A percentile compares a stretch with the other conserved stretches of the same genome.
Conservation (phyloP, 2,113 vertebrate species). For the Ptilorrhoa leucosticta region DNA sequence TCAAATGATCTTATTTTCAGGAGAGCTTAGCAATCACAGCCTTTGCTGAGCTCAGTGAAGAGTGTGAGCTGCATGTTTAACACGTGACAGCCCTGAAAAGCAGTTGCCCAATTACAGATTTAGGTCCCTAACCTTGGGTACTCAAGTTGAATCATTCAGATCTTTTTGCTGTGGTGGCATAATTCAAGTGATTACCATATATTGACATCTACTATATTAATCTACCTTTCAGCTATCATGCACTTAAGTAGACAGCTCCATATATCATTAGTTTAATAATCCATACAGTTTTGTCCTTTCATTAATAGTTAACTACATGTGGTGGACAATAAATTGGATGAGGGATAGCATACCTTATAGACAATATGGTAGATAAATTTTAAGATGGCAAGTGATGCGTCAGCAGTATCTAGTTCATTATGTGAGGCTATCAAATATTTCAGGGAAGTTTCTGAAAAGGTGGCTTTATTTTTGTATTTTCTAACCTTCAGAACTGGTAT, state of each 20-base stretch:
- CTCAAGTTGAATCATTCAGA: not conserved
- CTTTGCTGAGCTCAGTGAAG: not conserved
- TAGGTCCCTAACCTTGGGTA: not conserved
- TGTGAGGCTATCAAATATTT: not conserved
- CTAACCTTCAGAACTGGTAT: not conserved
- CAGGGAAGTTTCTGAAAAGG: not conserved
- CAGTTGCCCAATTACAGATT: not conserved
- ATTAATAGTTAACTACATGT: not conserved
- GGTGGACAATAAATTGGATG: not conserved
- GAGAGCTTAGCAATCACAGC: not conserved
- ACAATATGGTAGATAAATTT: not conserved
- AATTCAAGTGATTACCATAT: slow-evolving; percentile 29
- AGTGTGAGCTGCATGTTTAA: not conserved
- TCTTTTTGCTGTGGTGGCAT: not conserved
- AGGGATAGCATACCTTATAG: not conserved
- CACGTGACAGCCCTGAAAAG: not conserved
- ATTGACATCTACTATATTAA: slow-evolving; percentile 15
- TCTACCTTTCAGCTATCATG: not conserved
- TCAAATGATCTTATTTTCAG: not conserved
- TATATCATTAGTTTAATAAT: slow-evolving; percentile 45
- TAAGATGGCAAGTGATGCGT: not conserved
- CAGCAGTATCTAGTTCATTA: not conserved
- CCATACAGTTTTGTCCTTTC: not conserved
- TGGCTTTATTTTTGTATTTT: not conserved
- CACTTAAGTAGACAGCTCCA: not conserved